These are phyloP conservation scores for Spea multiplicata DNA, from an alignment of 2,113 vertebrate genomes.

Conservation along the genomic window DNA sequence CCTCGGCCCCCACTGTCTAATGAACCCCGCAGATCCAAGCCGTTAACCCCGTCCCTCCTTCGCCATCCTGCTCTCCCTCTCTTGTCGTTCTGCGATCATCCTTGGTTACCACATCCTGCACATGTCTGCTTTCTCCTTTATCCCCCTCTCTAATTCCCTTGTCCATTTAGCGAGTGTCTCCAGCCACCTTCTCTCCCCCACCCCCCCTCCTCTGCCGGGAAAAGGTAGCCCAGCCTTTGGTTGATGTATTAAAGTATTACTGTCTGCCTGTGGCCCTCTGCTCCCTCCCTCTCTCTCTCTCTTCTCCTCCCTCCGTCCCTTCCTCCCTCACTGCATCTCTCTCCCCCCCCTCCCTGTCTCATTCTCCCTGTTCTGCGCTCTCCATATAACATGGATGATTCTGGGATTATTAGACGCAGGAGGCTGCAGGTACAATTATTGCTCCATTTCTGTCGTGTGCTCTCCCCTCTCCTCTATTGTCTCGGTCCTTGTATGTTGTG, in stretches of 20 bases:
- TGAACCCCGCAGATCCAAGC: background rate
- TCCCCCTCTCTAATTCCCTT: background rate
- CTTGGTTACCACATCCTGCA: background rate
- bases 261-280: constrained; percentile 7
- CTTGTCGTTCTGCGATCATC: background rate
- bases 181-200: background rate
- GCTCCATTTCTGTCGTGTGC: background rate
- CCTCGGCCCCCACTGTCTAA: background rate
- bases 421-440: constrained; percentile 32
- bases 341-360: constrained; percentile 34
- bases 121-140: background rate
- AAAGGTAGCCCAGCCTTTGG: constrained; percentile 23
- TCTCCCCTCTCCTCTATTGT: background rate
- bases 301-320: background rate
- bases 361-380: constrained; percentile 42
- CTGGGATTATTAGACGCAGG: constrained; percentile 42
- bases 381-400: constrained; percentile 44
- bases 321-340: background rate
- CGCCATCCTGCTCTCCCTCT: background rate
- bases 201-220: constrained; percentile 14
- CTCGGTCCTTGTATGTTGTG: background rate
- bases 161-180: background rate
- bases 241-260: constrained; percentile 18
- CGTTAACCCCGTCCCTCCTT: background rate
- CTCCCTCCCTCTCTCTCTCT: background rate